Conservation (phyloP, 1,140 invertebrate genomes). For the Liolophura sinensis region DNA sequence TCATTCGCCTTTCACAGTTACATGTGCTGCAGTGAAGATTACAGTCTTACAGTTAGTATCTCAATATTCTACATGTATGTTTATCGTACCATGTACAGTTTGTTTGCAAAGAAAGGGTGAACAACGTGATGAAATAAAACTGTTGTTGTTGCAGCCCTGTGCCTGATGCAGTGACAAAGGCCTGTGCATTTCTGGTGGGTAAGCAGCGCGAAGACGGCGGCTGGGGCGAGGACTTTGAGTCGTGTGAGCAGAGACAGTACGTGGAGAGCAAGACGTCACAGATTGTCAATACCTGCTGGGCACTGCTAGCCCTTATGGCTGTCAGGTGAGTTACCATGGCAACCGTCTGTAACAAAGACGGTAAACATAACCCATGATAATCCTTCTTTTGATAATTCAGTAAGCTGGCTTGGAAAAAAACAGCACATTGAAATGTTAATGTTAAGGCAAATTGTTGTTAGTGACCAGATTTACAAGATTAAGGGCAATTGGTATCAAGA, state of each 20-base stretch:
- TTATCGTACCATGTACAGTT: too few species aligned
- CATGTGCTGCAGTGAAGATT: too few species aligned
- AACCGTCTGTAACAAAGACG: background rate
- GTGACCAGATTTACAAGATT: too few species aligned
- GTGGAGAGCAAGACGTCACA: slow-evolving; percentile 37
- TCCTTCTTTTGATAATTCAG: background rate
- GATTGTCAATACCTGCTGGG: slow-evolving; percentile 49
- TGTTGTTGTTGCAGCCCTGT: slow-evolving; percentile 8
- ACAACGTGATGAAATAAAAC: too few species aligned
- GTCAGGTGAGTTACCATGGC: slow-evolving; percentile 32
- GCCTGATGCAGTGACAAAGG: slow-evolving; percentile 24
- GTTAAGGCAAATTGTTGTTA: background rate
- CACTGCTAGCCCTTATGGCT: slow-evolving; percentile 41
- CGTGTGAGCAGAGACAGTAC: slow-evolving; percentile 41
- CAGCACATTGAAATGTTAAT: background rate
- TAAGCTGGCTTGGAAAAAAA: background rate
- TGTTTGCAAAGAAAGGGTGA: too few species aligned
- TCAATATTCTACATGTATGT: too few species aligned
- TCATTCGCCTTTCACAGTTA: too few species aligned
- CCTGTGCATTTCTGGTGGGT: slow-evolving; percentile 34
- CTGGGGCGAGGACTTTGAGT: slow-evolving; percentile 52
- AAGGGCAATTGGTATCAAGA: too few species aligned
- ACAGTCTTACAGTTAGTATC: too few species aligned
- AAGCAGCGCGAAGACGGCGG: slow-evolving; percentile 44
- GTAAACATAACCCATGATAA: background rate